Base-by-base conservation (phyloP, 2,888 invertebrate genomes). In the Melanotus villosus region DNA sequence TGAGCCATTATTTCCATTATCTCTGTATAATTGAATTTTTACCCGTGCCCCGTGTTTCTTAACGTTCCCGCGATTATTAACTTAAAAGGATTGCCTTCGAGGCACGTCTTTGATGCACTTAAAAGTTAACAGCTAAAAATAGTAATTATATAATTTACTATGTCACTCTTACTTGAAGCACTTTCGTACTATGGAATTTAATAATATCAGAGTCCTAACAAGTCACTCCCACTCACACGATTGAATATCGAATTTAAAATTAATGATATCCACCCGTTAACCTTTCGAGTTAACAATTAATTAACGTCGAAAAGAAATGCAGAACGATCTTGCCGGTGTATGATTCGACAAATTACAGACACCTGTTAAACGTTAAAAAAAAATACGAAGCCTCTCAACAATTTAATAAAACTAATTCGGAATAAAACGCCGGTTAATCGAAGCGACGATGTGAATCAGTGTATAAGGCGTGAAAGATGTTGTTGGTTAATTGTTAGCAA, bases 401-500 rank as follows among this genome's bases (percentile, higher is more conserved):
- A 26, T 47, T 12, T 9, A 23, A 47, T n/a, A 21, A 12, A n/a
- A 16, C 14, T 41, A 41, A 41, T 2, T 23, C 6, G 1, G 6
- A 47, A 21, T 41, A 50, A 52, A 34, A 43, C 50, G 54, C 54
- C 52, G 60, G 57, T 54, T 36, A 57, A 34, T 30, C 45, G 26
- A 57, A 26, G 59, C 64, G 45, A 16, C 65, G 36, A 56, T 38
- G 69, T 65, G 65, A 54, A 69, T 65, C 64, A 52, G 21, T 16
- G 52, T 58, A 52, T 43, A 54, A 54, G 45, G 69, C 65, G 65
- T 69, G 60, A 69, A 69, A 68, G 50, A 30, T 56, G 56, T 30
- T 45, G 62, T 66, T 26, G 30, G 45, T 69, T 65, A 64, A 68
- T 68, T 68, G 68, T 68, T 57, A 50, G 32, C 43, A 66, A 50